Evolutionary conservation across 2,797 vertebrate genomes (phyloP), one percentile per base, ranked within the genome.

Genomic region (Sebastes elongatus): DNA sequence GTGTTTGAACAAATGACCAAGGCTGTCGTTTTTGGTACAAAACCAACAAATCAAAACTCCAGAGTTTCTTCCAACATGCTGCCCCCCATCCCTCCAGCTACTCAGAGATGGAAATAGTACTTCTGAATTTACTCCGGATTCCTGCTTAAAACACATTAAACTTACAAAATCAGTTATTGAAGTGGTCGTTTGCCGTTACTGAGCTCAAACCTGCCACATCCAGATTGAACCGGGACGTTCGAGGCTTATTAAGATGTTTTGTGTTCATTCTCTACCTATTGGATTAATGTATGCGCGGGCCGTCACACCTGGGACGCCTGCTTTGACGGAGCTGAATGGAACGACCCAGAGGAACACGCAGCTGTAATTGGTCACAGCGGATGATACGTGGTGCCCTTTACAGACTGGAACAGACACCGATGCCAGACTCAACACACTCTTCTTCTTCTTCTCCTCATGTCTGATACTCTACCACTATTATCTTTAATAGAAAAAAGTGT

Each of bases 361-460:
- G 67, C 57, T 9, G 52, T 69, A 71, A 76, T 33, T 65, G 74
- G 71, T 78, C 9, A 20, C 77, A 60, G 68, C 32, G 30, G 82
- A 71, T 56, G 86, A 82, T 14, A 46, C 7, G 67, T 3, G 14
- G 14, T 74, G 81, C 67, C 85, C 76, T 86, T 87, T 85, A 84
- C 64, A 76, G 63, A 55, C 33, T 5, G 52, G 32, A 73, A 23
- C 60, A 61, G 55, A 71, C 57, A 7, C 32, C 0, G 18, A n/a
- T 4, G 23, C 8, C 65, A 7, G 22, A 10, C 28, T 59, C 57
- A 4, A 7, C 46, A 23, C 22, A 23, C 20, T 59, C 20, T 49
- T 9, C 2, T 30, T 30, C 70, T 49, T 71, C 14, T 30, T 2
- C 1, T 1, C 0, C 23, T 62, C 35, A 52, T 11, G 53, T 65